Evolutionary conservation across 2,113 vertebrate genomes (phyloP).

Genomic region (Centropus unirufus): DNA sequence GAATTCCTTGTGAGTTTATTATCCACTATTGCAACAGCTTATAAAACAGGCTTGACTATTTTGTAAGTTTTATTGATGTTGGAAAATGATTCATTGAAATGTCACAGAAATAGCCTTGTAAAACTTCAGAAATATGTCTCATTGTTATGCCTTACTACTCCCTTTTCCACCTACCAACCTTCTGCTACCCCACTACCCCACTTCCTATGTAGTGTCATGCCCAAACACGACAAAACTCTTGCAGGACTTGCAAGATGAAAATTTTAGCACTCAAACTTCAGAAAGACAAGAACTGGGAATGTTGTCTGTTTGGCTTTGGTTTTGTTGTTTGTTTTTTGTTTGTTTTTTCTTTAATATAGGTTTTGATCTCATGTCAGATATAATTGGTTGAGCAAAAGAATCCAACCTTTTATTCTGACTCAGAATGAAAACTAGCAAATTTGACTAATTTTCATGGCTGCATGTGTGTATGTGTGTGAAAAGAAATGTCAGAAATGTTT

Average conservation of each 20-base stretch:
- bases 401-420: not conserved
- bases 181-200: conserved; percentile 39
- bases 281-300: not conserved
- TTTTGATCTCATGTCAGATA: not conserved
- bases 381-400: not conserved
- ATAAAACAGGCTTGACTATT: conserved; percentile 47
- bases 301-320: not conserved
- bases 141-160: conserved; percentile 59
- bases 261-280: not conserved
- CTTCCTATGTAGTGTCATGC: not conserved
- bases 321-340: not conserved
- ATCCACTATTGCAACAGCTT: conserved; percentile 46
- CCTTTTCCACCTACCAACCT: conserved; percentile 62
- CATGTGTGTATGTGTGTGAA: not conserved
- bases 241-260: not conserved
- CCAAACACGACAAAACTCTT: not conserved
- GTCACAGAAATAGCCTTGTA: conserved; percentile 56
- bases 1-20: conserved; percentile 30
- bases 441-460: not conserved
- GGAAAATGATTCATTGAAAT: conserved; percentile 66
- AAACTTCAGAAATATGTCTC: conserved; percentile 59
- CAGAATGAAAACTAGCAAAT: not conserved
- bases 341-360: not conserved
- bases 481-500: not conserved
- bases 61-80: conserved; percentile 61